Percentiles rank a stretch among this genome's conserved stretches.
Conservation (phyloP, 2,797 vertebrate genomes). For the Syncerus caffer region DNA sequence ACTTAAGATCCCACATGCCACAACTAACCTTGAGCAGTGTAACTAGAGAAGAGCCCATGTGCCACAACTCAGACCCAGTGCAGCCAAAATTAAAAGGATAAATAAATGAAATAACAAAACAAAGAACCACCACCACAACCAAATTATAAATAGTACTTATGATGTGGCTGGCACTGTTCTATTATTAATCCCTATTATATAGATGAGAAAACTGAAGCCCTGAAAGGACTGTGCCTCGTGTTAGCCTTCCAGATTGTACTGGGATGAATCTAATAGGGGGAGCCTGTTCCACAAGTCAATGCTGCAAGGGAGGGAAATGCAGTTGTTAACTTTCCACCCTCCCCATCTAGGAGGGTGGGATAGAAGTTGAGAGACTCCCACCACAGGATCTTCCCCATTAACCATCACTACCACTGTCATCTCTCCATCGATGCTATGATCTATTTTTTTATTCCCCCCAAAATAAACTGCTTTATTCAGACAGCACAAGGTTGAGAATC, state of each 20-base stretch:
- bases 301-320: not conserved
- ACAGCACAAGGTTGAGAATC: slow-evolving; percentile 23
- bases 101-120: not conserved
- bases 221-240: not conserved
- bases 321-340: not conserved
- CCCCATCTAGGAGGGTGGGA: not conserved
- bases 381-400: not conserved
- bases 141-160: not conserved
- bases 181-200: not conserved
- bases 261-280: not conserved
- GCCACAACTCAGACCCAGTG: not conserved
- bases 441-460: not conserved
- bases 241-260: not conserved
- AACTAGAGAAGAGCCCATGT: not conserved
- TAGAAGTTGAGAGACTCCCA: not conserved
- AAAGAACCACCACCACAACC: not conserved
- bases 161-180: not conserved
- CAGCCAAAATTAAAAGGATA: not conserved
- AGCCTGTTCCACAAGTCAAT: not conserved
- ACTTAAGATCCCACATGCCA: not conserved
- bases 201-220: not conserved
- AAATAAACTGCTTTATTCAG: slow-evolving; percentile 60
- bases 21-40: not conserved
- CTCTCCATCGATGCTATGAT: not conserved
- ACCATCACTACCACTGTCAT: not conserved